phyloP scores from a whole-genome alignment of 2,888 invertebrate genomes.

The Odontocerum albicorne region DNA sequence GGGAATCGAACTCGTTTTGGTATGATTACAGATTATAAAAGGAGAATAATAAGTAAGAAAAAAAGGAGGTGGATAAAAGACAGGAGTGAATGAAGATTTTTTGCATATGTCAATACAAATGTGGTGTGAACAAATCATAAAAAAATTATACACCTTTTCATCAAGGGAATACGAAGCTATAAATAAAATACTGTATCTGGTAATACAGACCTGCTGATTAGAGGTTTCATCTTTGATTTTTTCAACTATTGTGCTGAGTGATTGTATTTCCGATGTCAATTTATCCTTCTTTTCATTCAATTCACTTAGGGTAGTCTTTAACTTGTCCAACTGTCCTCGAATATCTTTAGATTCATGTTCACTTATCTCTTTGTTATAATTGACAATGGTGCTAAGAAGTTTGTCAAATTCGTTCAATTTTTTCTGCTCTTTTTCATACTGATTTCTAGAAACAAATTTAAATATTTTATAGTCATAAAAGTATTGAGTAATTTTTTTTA shows the following conservation, averaged over 20 bases:
- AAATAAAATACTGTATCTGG: no score
- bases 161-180: no score
- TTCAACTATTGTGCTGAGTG: constrained; percentile 55
- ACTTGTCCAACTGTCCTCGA: constrained; percentile 54
- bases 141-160: no score
- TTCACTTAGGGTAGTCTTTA: constrained; percentile 53
- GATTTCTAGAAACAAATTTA: constrained; percentile 41
- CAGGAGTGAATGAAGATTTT: no score
- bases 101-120: no score
- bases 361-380: constrained; percentile 58
- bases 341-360: constrained; percentile 59
- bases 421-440: constrained; percentile 50
- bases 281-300: constrained; percentile 54
- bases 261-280: constrained; percentile 50
- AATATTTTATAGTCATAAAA: constrained; percentile 5
- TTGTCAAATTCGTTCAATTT: constrained; percentile 49
- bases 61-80: no score
- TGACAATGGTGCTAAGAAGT: constrained; percentile 55
- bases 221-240: constrained; percentile 60
- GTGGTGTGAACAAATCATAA: no score
- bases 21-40: no score
- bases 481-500: no score
- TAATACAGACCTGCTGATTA: constrained; percentile 57
- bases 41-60: no score
- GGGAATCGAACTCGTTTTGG: no score